phyloP scores from a whole-genome alignment of 2,797 vertebrate genomes.

The Platyrinchus mystaceus region DNA sequence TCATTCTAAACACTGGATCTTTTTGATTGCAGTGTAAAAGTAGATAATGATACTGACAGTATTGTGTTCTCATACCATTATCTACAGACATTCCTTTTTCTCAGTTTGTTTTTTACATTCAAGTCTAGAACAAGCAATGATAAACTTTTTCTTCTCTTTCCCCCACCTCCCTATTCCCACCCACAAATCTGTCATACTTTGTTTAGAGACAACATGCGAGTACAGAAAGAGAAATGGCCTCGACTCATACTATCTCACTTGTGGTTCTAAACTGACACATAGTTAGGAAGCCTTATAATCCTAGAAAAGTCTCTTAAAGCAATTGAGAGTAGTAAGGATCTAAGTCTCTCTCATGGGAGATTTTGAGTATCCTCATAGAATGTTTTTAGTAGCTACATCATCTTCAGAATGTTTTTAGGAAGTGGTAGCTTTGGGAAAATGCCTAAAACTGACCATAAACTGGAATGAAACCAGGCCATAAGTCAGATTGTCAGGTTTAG shows the following conservation, averaged over 20 bases:
- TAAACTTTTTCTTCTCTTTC: not conserved
- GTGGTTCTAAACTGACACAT: not conserved
- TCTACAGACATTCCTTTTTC: not conserved
- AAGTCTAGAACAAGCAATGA: not conserved
- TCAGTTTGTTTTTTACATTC: not conserved
- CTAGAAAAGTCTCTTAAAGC: not conserved
- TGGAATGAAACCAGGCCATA: not conserved
- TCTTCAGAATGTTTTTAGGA: not conserved
- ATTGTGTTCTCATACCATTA: not conserved
- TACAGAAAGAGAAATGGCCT: not conserved
- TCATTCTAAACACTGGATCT: not conserved
- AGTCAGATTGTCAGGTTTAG: not conserved
- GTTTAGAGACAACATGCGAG: not conserved
- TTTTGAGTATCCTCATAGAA: not conserved
- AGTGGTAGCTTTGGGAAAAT: not conserved
- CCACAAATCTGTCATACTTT: not conserved
- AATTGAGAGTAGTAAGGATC: not conserved
- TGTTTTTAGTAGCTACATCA: not conserved
- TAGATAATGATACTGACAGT: not conserved
- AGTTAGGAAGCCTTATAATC: not conserved
- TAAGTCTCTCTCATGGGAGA: not conserved
- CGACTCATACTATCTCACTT: not conserved
- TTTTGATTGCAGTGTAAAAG: not conserved
- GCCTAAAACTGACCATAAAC: not conserved
- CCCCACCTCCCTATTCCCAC: fast-evolving